These are phyloP conservation scores for Diorhabda elongata DNA, from an alignment of 1,140 invertebrate genomes.

Conservation along the genomic window DNA sequence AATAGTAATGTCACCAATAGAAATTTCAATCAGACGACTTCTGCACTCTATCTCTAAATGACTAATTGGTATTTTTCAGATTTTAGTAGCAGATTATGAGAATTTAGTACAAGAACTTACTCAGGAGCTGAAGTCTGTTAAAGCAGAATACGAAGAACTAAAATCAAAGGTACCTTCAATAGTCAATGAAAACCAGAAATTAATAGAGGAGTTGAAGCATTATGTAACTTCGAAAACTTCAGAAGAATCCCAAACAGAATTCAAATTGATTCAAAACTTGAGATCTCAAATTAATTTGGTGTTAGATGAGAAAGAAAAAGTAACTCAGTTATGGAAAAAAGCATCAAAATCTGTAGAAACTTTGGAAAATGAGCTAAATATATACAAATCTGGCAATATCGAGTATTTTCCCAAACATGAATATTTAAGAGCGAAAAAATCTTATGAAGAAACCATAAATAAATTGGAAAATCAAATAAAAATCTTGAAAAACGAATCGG, in stretches of 20 bases:
- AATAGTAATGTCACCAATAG: no score
- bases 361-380: slow-evolving; percentile 40
- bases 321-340: slow-evolving; percentile 41
- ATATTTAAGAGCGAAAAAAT: slow-evolving; percentile 28
- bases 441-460: slow-evolving; percentile 37
- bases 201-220: slow-evolving; percentile 30
- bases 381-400: slow-evolving; percentile 32
- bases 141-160: slow-evolving; percentile 38
- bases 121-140: slow-evolving; percentile 30
- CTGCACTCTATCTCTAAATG: no score
- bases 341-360: slow-evolving; percentile 36
- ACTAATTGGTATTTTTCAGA: slow-evolving; percentile 18
- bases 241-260: slow-evolving; percentile 17
- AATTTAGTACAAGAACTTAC: slow-evolving; percentile 34
- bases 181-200: slow-evolving; percentile 37
- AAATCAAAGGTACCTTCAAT: slow-evolving; percentile 32
- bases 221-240: slow-evolving; percentile 22
- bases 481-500: slow-evolving; percentile 27
- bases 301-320: slow-evolving; percentile 39
- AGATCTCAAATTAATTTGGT: slow-evolving; percentile 36
- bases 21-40: no score
- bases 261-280: slow-evolving; percentile 37
- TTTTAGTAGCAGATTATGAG: slow-evolving; percentile 39
- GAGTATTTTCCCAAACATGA: slow-evolving; percentile 35
- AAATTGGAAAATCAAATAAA: slow-evolving; percentile 30